Percentiles rank a stretch among this genome's conserved stretches.
Conservation (phyloP, 2,797 vertebrate species). For the Sciurus carolinensis region DNA sequence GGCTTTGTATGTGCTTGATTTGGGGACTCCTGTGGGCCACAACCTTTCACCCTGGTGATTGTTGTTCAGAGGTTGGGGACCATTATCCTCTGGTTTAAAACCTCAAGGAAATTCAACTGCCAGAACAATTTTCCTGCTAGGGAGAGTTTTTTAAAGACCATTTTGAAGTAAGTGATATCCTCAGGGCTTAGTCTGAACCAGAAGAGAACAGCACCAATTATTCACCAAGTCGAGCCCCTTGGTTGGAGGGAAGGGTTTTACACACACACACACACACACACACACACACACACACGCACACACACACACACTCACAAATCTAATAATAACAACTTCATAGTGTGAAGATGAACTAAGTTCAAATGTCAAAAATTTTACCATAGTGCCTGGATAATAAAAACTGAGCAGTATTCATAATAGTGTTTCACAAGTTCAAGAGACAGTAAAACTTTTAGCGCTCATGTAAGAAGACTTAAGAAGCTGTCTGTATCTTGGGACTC, state of each 20-base stretch:
- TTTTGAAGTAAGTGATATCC: not conserved
- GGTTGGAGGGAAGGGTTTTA: not conserved
- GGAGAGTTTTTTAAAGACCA: not conserved
- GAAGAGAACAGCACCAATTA: not conserved
- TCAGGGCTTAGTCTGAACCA: not conserved
- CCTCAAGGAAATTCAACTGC: not conserved
- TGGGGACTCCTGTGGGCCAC: not conserved
- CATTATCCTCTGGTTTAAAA: not conserved
- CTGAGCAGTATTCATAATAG: not conserved
- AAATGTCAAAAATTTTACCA: not conserved
- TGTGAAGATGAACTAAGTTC: not conserved
- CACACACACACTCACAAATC: not conserved
- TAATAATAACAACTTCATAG: not conserved
- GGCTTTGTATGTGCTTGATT: not conserved
- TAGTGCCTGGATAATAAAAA: not conserved
- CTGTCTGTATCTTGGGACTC: not conserved
- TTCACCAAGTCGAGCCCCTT: not conserved
- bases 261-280: too few species aligned
- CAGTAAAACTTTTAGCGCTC: not conserved
- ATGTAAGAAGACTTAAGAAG: not conserved
- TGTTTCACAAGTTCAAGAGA: slow-evolving; percentile 8
- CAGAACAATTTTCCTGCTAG: not conserved
- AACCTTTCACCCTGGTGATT: not conserved
- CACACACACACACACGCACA: not conserved
- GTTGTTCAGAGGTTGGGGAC: not conserved